A percentile compares a stretch with the other conserved stretches of the same genome.
Conservation (phyloP, 2,888 invertebrate genomes). For the Aromia moschata region DNA sequence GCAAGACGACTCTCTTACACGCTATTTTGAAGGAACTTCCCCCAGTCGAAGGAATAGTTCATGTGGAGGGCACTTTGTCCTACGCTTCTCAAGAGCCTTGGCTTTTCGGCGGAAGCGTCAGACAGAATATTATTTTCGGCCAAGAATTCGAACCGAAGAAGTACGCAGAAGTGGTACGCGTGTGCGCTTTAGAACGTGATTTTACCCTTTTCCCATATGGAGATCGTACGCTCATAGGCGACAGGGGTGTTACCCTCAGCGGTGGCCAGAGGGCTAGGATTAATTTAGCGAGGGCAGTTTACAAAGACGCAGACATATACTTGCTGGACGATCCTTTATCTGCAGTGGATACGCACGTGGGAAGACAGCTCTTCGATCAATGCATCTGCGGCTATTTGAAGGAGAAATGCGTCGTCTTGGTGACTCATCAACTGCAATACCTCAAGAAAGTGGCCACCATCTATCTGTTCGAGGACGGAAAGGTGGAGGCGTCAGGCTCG, state of each 20-base stretch:
- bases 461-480: slow-evolving; percentile 67
- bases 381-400: slow-evolving; percentile 73
- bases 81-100: slow-evolving; percentile 82
- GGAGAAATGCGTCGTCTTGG: slow-evolving; percentile 75
- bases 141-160: slow-evolving; percentile 72
- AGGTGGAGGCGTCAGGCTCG: slow-evolving; percentile 70
- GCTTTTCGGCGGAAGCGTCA: slow-evolving; percentile 81
- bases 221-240: slow-evolving; percentile 81
- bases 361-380: slow-evolving; percentile 84
- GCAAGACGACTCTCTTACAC: no score
- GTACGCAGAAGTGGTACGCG: slow-evolving; percentile 73
- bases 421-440: slow-evolving; percentile 78
- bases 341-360: slow-evolving; percentile 89
- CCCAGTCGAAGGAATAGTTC: no score
- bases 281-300: slow-evolving; percentile 84
- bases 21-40: no score
- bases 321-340: slow-evolving; percentile 89
- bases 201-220: slow-evolving; percentile 78
- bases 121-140: slow-evolving; percentile 94
- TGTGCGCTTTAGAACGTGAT: slow-evolving; percentile 77
- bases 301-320: slow-evolving; percentile 84
- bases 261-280: slow-evolving; percentile 88
- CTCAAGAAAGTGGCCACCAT: slow-evolving; percentile 67
- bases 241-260: slow-evolving; percentile 76
- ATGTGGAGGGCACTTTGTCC: slow-evolving; percentile 25